Conservation (phyloP, 2,113 vertebrate species). For the Pseudopipra pipra region DNA sequence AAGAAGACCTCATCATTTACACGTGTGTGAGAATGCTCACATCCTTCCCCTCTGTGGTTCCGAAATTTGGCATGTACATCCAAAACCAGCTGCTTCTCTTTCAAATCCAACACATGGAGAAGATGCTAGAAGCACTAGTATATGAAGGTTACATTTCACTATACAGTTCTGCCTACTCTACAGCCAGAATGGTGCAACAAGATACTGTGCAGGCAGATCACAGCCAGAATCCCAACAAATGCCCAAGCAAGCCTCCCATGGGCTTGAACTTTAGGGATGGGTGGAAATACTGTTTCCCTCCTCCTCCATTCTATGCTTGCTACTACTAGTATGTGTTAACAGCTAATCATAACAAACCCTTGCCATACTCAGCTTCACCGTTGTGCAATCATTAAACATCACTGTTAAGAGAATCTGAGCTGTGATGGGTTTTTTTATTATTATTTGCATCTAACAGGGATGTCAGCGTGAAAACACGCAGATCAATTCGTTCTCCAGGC, state of each 20-base stretch:
- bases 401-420: background rate
- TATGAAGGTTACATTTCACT: background rate
- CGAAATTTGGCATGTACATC: background rate
- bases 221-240: background rate
- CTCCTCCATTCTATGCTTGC: background rate
- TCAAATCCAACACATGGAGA: background rate
- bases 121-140: slow-evolving; percentile 19
- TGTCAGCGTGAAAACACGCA: background rate
- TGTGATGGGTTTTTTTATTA: background rate
- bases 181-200: slow-evolving; percentile 24
- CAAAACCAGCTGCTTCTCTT: background rate
- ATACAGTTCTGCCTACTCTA: background rate
- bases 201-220: background rate
- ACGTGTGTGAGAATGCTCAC: background rate
- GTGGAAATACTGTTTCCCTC: background rate
- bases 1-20: background rate
- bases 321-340: background rate
- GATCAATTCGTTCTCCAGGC: background rate
- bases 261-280: slow-evolving; percentile 11
- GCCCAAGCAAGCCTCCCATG: slow-evolving; percentile 12
- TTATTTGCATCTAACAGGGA: background rate
- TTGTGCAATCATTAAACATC: background rate
- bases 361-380: background rate
- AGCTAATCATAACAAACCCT: background rate
- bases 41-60: background rate